Conservation (phyloP, 2,113 vertebrate genomes). For the Patagioenas fasciata region DNA sequence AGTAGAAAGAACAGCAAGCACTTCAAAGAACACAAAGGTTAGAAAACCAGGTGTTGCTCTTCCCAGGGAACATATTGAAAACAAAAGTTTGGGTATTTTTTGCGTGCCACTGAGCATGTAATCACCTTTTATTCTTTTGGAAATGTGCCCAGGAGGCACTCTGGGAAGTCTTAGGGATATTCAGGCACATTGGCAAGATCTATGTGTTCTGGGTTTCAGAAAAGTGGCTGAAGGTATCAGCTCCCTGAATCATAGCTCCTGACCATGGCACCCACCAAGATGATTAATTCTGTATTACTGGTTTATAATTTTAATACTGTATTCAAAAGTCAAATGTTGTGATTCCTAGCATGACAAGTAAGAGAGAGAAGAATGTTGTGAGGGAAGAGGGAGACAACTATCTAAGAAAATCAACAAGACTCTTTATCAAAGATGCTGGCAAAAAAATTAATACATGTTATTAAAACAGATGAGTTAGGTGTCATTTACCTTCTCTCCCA, state of each 20-base stretch:
- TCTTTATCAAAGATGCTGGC: neutral
- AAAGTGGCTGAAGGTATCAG: neutral
- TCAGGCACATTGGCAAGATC: neutral
- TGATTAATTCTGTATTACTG: neutral
- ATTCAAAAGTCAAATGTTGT: neutral
- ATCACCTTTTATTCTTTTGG: neutral
- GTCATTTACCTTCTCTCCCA: conserved; percentile 87
- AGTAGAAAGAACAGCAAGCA: neutral
- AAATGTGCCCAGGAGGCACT: neutral
- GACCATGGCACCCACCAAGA: neutral
- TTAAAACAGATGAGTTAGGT: neutral
- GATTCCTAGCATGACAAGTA: neutral
- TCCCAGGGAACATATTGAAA: neutral
- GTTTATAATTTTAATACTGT: neutral
- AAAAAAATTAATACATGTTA: neutral
- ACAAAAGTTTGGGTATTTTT: neutral
- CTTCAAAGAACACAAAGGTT: neutral
- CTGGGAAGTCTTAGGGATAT: neutral
- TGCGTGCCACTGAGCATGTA: neutral
- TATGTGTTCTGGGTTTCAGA: neutral
- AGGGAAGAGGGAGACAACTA: neutral
- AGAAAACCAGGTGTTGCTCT: neutral
- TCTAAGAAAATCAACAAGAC: neutral
- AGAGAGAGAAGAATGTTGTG: neutral
- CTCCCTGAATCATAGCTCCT: neutral